A percentile compares a stretch with the other conserved stretches of the same genome.
phyloP scores from a whole-genome alignment of 1,140 invertebrate species.

The Rhysida immarginata region DNA sequence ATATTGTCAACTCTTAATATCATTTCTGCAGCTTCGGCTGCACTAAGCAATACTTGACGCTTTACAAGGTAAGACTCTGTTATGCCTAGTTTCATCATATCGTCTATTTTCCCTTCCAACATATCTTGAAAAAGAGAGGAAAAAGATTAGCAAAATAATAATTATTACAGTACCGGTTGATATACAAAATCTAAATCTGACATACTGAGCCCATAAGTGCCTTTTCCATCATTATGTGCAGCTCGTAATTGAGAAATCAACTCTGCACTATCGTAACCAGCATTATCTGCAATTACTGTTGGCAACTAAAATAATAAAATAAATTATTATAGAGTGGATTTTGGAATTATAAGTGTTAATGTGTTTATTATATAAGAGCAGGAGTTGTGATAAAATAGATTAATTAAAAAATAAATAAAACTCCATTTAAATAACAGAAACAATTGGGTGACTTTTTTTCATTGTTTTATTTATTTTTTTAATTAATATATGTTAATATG shows the following conservation, averaged over 20 bases:
- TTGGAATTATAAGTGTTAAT: too few species aligned
- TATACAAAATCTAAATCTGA: neutral
- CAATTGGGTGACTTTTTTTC: too few species aligned
- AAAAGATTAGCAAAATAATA: conserved; percentile 5
- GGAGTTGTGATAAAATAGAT: too few species aligned
- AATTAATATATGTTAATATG: too few species aligned
- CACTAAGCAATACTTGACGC: conserved; percentile 82
- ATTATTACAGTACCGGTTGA: neutral
- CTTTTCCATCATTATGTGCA: conserved; percentile 60
- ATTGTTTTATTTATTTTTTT: too few species aligned
- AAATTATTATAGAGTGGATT: neutral
- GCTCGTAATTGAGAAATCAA: conserved; percentile 79
- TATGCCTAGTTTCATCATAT: conserved; percentile 79
- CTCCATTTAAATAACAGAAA: too few species aligned
- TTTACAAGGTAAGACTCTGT: conserved; percentile 96
- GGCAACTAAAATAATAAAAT: conserved; percentile 48
- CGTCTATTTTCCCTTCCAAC: conserved; percentile 63
- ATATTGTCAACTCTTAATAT: conserved; percentile 97
- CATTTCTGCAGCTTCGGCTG: conserved; percentile 96
- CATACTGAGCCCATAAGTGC: conserved; percentile 64
- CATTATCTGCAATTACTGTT: conserved; percentile 94
- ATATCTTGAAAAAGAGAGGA: conserved; percentile 48
- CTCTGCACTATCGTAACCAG: conserved; percentile 93
- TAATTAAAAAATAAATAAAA: too few species aligned
- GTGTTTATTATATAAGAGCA: too few species aligned